Evolutionary conservation across 2,797 vertebrate genomes (phyloP), one percentile per base, ranked within the genome.

Genomic region (Enteromius anoplus): DNA sequence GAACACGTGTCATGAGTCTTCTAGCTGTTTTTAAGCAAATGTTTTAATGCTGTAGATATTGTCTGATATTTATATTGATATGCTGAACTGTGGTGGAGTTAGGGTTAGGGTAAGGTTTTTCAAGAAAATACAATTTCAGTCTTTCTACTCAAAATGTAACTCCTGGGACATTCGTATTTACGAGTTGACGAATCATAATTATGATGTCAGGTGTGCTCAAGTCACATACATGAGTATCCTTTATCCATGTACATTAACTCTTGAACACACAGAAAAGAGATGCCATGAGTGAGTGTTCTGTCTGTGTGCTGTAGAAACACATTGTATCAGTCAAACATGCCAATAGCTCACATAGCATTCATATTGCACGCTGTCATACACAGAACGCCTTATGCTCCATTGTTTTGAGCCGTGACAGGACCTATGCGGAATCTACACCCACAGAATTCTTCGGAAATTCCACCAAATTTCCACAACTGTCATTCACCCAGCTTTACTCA

Each of bases 41-140:
- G 19, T 78, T 19, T 64, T 34, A 45, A 60, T 65, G 47, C 42
- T 66, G 5, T 66, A 64, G 40, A 65, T 64, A 45, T 17, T 9
- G 26, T 32, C 17, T 47, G 40, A 60, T 37, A 37, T 45, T 51
- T 91, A 93, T 26, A 60, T 49, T 66, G 77, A 65, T 15, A 60
- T 47, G 21, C 45, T 68, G 87, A 78, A 23, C 15, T 64, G 58
- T 55, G 40, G 53, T 60, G 34, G 21, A 19, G 15, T 49, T 15
- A 4, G 4, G 15, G 47, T 49, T 49, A 49, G 4, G 15, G 5
- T 49, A 17, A 49, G 5, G 15, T 17, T 49, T 17, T 49, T 15
- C 47, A 47, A 47, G 45, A 47, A 47, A 47, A 47, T 47, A 47
- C 11, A 12, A 47, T 47, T 49, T 5, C 47, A 49, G 15, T 17